Conservation (phyloP, 2,888 invertebrate species). For the Didymodactylos carnosus region DNA sequence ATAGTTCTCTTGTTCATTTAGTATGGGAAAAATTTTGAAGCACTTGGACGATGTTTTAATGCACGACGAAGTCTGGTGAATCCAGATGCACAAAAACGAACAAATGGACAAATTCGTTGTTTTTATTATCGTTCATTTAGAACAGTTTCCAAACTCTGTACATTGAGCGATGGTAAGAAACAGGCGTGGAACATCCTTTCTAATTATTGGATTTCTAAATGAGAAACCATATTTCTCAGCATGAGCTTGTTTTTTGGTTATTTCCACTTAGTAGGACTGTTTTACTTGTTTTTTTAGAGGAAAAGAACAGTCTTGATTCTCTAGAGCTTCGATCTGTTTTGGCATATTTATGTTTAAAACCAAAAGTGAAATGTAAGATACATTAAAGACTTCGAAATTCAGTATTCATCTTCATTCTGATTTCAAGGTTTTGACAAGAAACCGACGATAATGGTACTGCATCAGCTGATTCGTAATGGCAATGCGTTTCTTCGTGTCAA, state of each 20-base stretch:
- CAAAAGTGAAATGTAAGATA: background rate
- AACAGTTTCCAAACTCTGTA: background rate
- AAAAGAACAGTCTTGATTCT: background rate
- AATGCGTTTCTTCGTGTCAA: background rate
- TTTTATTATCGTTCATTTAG: background rate
- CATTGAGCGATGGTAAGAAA: background rate
- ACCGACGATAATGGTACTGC: background rate
- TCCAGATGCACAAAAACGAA: background rate
- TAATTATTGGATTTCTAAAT: too few relatives aligned
- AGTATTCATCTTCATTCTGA: too few relatives aligned
- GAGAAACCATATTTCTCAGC: too few relatives aligned
- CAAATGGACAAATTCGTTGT: background rate
- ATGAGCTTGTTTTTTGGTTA: background rate
- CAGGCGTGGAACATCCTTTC: too few relatives aligned
- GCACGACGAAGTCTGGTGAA: background rate
- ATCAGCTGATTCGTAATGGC: background rate
- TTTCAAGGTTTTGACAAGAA: background rate
- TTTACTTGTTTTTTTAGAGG: background rate
- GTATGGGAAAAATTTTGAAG: background rate
- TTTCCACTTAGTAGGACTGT: too few relatives aligned
- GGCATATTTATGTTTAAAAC: background rate
- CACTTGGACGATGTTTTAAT: background rate
- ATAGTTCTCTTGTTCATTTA: background rate
- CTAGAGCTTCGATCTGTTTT: background rate
- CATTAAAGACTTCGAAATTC: too few relatives aligned